Percentiles rank a stretch among this genome's conserved stretches.
phyloP scores from a whole-genome alignment of 2,113 vertebrate species.

The Corythornis madagascariensis region DNA sequence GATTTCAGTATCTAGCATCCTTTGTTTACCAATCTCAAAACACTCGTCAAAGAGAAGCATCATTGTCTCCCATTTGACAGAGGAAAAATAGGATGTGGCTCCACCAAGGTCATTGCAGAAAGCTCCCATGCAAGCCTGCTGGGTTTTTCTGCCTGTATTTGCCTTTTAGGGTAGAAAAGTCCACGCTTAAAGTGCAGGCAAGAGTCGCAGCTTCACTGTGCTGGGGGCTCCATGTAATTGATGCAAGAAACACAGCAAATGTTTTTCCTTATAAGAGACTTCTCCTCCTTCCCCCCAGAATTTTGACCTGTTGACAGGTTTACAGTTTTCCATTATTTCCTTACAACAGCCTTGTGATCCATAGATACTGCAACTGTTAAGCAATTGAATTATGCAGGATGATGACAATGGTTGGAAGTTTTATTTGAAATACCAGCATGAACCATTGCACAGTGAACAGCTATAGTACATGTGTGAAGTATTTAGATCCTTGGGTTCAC shows the following conservation, averaged over 20 bases:
- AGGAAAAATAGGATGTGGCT: neutral
- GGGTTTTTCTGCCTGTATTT: neutral
- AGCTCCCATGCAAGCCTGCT: neutral
- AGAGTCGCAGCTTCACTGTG: neutral
- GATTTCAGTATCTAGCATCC: neutral
- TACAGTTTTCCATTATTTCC: neutral
- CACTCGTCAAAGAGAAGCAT: neutral
- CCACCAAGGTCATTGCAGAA: neutral
- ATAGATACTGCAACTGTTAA: neutral
- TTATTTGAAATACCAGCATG: neutral
- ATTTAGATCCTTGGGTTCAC: neutral
- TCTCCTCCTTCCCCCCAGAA: neutral
- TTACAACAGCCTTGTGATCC: neutral
- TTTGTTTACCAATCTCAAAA: slow-evolving; percentile 2
- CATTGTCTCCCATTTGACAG: neutral
- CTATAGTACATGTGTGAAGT: neutral
- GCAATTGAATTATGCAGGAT: neutral
- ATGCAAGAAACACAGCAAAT: neutral
- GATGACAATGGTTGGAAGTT: neutral
- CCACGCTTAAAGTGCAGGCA: neutral
- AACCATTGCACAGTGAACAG: fast-evolving
- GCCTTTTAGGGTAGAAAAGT: neutral
- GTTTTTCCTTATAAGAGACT: neutral
- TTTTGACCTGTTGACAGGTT: neutral
- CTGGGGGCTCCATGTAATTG: neutral